Evolutionary conservation across 2,113 vertebrate genomes (phyloP).

Genomic region (Erinaceus europaeus): DNA sequence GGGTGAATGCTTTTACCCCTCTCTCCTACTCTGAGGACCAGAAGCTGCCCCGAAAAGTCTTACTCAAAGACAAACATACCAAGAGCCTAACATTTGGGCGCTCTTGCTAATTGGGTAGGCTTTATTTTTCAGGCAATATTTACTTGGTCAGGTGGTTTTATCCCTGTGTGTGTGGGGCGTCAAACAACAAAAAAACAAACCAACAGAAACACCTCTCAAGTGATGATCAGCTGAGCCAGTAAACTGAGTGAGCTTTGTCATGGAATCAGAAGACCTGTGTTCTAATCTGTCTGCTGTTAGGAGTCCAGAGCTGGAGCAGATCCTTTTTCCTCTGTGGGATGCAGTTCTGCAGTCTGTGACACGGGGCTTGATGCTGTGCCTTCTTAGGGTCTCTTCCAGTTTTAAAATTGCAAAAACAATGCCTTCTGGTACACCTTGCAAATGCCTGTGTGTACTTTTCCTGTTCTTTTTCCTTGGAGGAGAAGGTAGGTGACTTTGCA

Average conservation of each 20-base stretch:
- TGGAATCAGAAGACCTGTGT: neutral
- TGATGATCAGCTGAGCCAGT: too few species aligned
- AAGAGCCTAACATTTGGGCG: neutral
- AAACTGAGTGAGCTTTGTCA: too few species aligned
- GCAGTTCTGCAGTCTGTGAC: constrained; percentile 12
- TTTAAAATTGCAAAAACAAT: neutral
- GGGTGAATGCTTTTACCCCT: neutral
- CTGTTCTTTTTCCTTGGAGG: neutral
- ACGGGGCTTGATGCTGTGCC: neutral
- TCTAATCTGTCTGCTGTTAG: neutral
- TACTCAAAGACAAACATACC: neutral
- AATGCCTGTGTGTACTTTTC: neutral
- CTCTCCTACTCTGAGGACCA: neutral
- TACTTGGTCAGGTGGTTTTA: neutral
- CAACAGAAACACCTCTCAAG: too few species aligned
- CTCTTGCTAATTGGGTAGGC: neutral
- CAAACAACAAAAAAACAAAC: neutral
- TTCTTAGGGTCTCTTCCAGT: neutral
- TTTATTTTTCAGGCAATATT: constrained; percentile 1
- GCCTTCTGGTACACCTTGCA: neutral
- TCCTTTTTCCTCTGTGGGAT: neutral
- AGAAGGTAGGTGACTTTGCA: constrained; percentile 16
- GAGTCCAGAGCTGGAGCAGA: neutral
- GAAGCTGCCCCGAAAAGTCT: neutral
- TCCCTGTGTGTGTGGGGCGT: neutral